Evolutionary conservation across 2,113 vertebrate genomes (phyloP).

Genomic region (Micromys minutus): DNA sequence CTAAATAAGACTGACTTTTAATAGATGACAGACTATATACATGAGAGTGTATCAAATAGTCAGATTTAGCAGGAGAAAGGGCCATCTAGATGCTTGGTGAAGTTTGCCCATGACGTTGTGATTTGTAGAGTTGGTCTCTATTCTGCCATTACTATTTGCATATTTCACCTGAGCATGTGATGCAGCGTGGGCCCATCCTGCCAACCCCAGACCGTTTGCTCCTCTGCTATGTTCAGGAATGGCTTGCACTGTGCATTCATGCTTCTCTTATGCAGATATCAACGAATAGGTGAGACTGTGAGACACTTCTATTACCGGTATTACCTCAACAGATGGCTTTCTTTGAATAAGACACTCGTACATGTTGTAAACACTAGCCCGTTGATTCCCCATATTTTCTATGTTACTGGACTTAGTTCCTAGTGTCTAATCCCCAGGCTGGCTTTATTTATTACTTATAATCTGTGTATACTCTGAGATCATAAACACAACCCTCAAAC

Average conservation of each 20-base stretch:
- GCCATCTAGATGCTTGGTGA: not conserved
- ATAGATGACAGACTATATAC: constrained; percentile 26
- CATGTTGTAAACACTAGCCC: constrained; percentile 34
- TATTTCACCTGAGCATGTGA: not conserved
- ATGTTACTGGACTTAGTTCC: not conserved
- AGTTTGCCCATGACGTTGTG: not conserved
- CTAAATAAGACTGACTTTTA: not conserved
- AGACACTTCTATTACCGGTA: not conserved
- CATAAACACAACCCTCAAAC: constrained; percentile 60
- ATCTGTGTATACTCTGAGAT: constrained; percentile 53
- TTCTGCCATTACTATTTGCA: not conserved
- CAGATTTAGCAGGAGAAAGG: constrained; percentile 41
- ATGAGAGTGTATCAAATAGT: constrained; percentile 8
- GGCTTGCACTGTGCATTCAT: not conserved
- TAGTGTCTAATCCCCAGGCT: constrained; percentile 38
- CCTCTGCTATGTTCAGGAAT: constrained; percentile 1
- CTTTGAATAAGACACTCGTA: constrained; percentile 44
- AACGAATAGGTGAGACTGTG: constrained; percentile 5
- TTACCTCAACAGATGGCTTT: constrained; percentile 22
- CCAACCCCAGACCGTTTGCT: not conserved
- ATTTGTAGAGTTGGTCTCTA: not conserved
- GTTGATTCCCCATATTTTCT: not conserved
- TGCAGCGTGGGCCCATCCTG: no score
- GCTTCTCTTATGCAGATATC: not conserved
- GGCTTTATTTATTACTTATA: constrained; percentile 67